Evolutionary conservation across 2,113 vertebrate species (phyloP).

Genomic region (Sturnus vulgaris): DNA sequence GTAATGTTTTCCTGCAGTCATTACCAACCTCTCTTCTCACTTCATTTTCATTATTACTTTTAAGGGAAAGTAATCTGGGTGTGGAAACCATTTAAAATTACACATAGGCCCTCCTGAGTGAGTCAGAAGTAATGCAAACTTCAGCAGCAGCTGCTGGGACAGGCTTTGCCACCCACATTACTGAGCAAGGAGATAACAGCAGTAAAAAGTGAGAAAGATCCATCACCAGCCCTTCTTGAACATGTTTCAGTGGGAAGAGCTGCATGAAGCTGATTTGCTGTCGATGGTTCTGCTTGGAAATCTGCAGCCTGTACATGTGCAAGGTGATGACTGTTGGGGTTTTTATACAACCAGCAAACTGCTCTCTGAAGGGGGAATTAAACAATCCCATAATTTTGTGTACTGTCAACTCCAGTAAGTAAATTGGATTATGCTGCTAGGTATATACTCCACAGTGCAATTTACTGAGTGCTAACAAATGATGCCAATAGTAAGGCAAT

Average conservation of each 20-base stretch:
- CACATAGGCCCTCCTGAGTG: slow-evolving; percentile 55
- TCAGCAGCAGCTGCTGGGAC: slow-evolving; percentile 51
- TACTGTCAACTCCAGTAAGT: neutral
- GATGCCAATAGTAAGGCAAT: neutral
- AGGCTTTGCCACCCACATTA: slow-evolving; percentile 27
- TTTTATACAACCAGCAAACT: neutral
- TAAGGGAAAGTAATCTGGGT: slow-evolving; percentile 29
- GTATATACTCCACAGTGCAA: neutral
- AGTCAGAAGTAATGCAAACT: slow-evolving; percentile 71
- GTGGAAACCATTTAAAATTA: slow-evolving; percentile 59
- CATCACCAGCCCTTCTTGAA: neutral
- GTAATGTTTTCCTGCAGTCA: neutral
- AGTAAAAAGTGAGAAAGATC: neutral
- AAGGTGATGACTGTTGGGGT: neutral
- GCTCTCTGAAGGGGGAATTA: neutral
- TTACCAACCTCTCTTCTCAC: neutral
- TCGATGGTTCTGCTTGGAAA: neutral
- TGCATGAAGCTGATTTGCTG: neutral
- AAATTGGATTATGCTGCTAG: neutral
- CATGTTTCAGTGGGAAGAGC: neutral
- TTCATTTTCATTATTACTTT: slow-evolving; percentile 8
- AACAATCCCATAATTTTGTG: neutral
- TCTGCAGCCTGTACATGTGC: neutral
- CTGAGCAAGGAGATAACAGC: neutral
- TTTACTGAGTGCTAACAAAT: neutral